Conservation (phyloP, 92 coral and sea anemone species). For the Paragorgia papillata region DNA sequence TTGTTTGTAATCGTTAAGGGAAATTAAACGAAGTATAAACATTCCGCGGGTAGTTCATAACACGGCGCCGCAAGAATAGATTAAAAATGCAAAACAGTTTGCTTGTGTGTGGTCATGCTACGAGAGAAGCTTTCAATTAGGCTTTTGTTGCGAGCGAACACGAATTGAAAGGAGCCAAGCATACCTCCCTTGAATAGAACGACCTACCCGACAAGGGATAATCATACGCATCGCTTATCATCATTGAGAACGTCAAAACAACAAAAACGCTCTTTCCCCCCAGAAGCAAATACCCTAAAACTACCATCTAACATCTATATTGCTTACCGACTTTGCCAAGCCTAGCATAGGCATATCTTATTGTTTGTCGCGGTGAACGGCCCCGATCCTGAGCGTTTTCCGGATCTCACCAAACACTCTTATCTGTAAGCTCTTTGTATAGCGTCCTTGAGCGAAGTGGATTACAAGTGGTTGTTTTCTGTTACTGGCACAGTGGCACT, state of each 20-base stretch:
- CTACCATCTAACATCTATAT: neutral
- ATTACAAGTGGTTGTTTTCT: neutral
- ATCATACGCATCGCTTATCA: constrained; percentile 16
- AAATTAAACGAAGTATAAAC: constrained; percentile 18
- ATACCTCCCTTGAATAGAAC: neutral
- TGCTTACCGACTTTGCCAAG: neutral
- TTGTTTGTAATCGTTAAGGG: constrained; percentile 17
- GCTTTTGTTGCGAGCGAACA: constrained; percentile 11
- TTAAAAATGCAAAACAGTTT: constrained; percentile 45
- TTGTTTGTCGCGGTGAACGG: no score
- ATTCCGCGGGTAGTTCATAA: constrained; percentile 17
- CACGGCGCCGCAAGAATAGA: constrained; percentile 33
- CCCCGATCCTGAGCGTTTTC: no score
- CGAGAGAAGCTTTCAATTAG: constrained; percentile 24
- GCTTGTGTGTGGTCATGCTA: constrained; percentile 17
- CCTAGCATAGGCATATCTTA: constrained; percentile 15
- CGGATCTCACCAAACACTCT: constrained; percentile 1
- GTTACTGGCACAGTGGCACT: no score
- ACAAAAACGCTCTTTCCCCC: no score
- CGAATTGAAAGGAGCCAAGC: neutral
- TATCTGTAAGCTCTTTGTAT: neutral
- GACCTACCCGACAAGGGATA: neutral
- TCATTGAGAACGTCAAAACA: neutral
- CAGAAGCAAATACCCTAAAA: neutral
- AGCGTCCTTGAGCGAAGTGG: neutral